Base-by-base conservation (phyloP, 1,140 invertebrate genomes). In the Zophobas atratus region DNA sequence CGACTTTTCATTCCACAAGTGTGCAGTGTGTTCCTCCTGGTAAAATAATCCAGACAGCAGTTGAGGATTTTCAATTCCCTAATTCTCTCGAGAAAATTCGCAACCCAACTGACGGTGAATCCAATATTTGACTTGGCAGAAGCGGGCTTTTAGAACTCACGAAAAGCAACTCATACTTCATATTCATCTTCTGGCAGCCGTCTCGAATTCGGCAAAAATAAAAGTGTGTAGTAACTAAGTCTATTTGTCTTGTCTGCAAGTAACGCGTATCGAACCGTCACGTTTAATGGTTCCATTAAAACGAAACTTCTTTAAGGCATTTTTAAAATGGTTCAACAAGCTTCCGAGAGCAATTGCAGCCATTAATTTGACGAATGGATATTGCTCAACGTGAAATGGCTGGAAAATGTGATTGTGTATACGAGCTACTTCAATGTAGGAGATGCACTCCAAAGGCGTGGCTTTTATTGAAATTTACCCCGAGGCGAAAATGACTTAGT, bases 201-300 rank as follows among this genome's bases (percentile, higher is more conserved):
- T 20, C 20, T 20, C 20, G 20, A 20, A 46, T 46, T 46, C 43
- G 43, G 43, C 43, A 8, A 20, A 20, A 20, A 20, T 20, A 20
- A 20, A 20, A 20, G 49, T 51, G 49, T 51, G 20, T 20, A 20
- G 49, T 20, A 8, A 51, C 33, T 51, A 51, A 51, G 8, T 51
- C 49, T 51, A 51, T 51, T 51, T 51, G 49, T 51, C 49, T 51
- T 0, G 2, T 51, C 49, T 32, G 33, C 33, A 51, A 51, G 6
- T 32, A 32, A 32, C 49, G 49, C 4, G 33, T 20, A 51, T 51
- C 49, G 49, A 51, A 51, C 33, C 49, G 32, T 57, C 55, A 32
- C 55, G 55, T 57, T 33, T 57, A 57, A 57, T 57, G 55, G 55
- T 35, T 57, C 55, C 55, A 57, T 57, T 57, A 57, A 57, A 57